These are phyloP conservation scores for Stictonetta naevosa DNA, from an alignment of 2,113 vertebrate genomes.

Conservation along the genomic window DNA sequence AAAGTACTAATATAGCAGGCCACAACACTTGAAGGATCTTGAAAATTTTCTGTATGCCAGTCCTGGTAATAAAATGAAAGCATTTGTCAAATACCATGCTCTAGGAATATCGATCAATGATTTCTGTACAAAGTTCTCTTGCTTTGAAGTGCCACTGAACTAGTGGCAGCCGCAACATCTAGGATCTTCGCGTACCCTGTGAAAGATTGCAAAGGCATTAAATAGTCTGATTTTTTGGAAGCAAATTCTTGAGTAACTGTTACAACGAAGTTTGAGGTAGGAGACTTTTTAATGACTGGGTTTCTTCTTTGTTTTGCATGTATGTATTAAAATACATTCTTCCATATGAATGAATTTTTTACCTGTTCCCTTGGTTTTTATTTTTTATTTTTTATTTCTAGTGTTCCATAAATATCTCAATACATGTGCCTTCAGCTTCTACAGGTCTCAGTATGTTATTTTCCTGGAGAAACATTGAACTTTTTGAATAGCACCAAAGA, in stretches of 20 bases:
- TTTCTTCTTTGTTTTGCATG: not conserved
- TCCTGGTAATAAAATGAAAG: not conserved
- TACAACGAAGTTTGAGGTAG: not conserved
- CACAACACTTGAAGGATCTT: not conserved
- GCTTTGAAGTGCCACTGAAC: not conserved
- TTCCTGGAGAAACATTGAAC: not conserved
- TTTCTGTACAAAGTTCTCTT: not conserved
- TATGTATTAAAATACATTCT: not conserved
- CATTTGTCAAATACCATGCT: rapidly evolving
- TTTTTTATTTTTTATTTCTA: not conserved
- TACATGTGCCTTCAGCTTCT: rapidly evolving
- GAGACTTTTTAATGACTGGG: not conserved
- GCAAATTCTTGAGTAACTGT: not conserved
- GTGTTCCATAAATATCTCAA: rapidly evolving
- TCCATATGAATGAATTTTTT: not conserved
- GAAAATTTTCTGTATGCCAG: not conserved
- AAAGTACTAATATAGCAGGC: not conserved
- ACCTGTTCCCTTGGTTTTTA: not conserved
- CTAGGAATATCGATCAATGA: not conserved
- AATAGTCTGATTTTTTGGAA: not conserved
- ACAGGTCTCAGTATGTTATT: not conserved
- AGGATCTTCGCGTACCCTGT: not conserved
- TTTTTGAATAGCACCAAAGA: not conserved
- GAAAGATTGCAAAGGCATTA: not conserved
- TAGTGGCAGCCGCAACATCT: not conserved